A percentile compares a stretch with the other conserved stretches of the same genome.
Conservation (phyloP, 1,140 invertebrate species). For the Drosophila navojoa region DNA sequence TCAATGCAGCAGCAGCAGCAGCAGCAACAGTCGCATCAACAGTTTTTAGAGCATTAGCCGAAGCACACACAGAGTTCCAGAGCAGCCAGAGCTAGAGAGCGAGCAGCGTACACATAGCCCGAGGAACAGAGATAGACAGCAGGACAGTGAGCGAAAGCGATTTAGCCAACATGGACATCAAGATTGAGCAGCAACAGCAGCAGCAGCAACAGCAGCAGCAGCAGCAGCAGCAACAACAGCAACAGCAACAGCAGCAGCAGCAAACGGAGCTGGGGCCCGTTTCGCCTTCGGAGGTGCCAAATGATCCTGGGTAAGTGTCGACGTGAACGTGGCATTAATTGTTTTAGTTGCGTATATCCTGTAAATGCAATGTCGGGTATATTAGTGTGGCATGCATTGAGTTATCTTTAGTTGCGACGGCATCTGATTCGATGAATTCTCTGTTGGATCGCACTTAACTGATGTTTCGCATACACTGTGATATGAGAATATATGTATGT, state of each 20-base stretch:
- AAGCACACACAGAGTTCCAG: constrained; percentile 28
- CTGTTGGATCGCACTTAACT: no score
- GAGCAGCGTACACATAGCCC: not conserved
- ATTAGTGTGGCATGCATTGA: not conserved
- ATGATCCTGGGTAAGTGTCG: constrained; percentile 93
- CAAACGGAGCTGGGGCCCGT: constrained; percentile 86
- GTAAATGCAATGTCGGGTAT: not conserved
- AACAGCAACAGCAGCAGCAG: constrained; percentile 85
- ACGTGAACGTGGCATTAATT: constrained; percentile 66
- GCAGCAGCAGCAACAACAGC: constrained; percentile 85
- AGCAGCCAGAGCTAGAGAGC: constrained; percentile 12
- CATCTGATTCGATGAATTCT: no score
- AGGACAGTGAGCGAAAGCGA: constrained; percentile 2
- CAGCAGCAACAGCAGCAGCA: constrained; percentile 87
- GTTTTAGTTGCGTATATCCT: constrained; percentile 45
- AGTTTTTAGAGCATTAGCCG: constrained; percentile 26
- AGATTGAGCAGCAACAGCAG: constrained; percentile 74
- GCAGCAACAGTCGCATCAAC: constrained; percentile 32
- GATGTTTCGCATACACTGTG: no score
- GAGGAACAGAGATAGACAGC: constrained; percentile 1
- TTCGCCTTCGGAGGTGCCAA: constrained; percentile 92
- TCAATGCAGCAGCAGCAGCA: constrained; percentile 18
- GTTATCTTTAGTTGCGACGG: no score
- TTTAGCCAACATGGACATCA: constrained; percentile 75
- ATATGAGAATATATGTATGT: no score